phyloP scores from a whole-genome alignment of 2,888 invertebrate genomes.

The Chloroclystis v-ata region DNA sequence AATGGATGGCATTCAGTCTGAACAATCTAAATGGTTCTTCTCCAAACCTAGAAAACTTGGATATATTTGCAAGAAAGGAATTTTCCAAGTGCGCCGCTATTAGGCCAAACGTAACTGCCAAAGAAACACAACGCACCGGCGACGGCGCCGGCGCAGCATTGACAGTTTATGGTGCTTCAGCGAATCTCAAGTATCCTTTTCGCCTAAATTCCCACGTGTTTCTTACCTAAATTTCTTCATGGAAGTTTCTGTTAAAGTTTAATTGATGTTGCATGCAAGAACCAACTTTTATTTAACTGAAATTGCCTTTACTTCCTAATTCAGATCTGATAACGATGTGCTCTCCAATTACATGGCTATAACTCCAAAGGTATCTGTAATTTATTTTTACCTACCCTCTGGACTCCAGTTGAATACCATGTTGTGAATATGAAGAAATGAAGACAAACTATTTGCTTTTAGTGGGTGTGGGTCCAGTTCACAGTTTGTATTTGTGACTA shows the following conservation, averaged over 20 bases:
- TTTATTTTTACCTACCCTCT: conserved; percentile 5
- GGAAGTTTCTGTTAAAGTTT: background rate
- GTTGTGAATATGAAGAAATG: conserved; percentile 15
- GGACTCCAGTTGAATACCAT: background rate
- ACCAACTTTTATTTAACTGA: background rate
- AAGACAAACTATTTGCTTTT: conserved; percentile 38
- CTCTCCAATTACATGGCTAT: conserved; percentile 64
- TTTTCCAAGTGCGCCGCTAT: conserved; percentile 72
- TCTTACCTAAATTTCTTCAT: background rate
- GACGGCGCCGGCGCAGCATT: conserved; percentile 62
- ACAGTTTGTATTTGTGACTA: conserved; percentile 85
- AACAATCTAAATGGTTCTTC: conserved; percentile 80
- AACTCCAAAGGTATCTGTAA: conserved; percentile 58
- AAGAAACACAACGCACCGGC: conserved; percentile 54
- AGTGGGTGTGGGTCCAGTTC: conserved; percentile 87
- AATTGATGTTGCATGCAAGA: background rate
- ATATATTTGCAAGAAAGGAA: conserved; percentile 81
- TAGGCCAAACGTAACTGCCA: conserved; percentile 49
- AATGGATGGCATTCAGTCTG: conserved; percentile 88
- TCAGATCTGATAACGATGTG: conserved; percentile 66
- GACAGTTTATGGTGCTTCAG: conserved; percentile 56
- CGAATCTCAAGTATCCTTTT: conserved; percentile 66
- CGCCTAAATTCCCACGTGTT: conserved; percentile 44
- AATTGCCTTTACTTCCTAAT: conserved; percentile 22
- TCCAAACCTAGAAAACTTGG: conserved; percentile 79